Conservation (phyloP, 2,797 vertebrate genomes). For the Ambastaia sidthimunki region DNA sequence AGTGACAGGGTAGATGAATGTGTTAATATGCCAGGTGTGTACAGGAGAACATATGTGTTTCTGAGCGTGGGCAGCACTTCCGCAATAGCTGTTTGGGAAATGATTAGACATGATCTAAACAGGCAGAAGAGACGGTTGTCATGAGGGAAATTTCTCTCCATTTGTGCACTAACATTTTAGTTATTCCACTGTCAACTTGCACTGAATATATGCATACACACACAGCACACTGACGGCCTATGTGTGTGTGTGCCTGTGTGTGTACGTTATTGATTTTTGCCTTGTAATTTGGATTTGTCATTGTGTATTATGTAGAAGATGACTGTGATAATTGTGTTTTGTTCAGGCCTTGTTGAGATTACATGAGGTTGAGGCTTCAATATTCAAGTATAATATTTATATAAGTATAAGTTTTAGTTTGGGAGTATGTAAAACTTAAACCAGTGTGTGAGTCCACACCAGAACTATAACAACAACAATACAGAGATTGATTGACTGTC, state of each 20-base stretch:
- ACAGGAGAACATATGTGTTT: neutral
- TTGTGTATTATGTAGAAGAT: neutral
- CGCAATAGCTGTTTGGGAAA: neutral
- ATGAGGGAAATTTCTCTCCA: slow-evolving; percentile 5
- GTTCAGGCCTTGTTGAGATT: neutral
- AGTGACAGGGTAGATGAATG: neutral
- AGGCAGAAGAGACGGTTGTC: slow-evolving; percentile 13
- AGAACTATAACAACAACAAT: too few relatives aligned
- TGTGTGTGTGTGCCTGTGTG: too few relatives aligned
- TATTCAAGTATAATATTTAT: neutral
- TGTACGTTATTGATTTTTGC: too few relatives aligned
- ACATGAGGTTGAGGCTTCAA: neutral
- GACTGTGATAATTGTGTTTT: neutral
- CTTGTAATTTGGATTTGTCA: too few relatives aligned
- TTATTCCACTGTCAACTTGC: neutral
- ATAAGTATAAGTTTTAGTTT: neutral
- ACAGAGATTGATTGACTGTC: too few relatives aligned
- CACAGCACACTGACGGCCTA: neutral
- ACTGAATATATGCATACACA: neutral
- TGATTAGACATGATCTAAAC: slow-evolving; percentile 27
- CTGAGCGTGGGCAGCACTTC: slow-evolving; percentile 3
- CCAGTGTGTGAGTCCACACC: too few relatives aligned
- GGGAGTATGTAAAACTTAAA: neutral
- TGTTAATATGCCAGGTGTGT: neutral
- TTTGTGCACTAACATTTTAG: slow-evolving; percentile 19